Evolutionary conservation across 2,888 invertebrate species (phyloP), one percentile per base, ranked within the genome.

Genomic region (Tipula vernalis): DNA sequence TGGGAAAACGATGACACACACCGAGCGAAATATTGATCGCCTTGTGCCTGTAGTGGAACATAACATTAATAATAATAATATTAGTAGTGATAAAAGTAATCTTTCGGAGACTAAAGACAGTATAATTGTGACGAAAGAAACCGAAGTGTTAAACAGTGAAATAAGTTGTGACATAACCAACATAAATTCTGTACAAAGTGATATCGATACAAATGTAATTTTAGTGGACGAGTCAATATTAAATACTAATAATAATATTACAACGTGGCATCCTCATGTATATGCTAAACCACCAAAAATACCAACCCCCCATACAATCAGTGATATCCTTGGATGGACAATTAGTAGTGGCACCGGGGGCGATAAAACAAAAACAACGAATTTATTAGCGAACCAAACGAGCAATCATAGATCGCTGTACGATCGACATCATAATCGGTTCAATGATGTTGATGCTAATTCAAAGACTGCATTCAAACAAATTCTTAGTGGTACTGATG

Each of bases 201-300:
- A 86, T 39, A 47, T 15, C 36, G 39, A 83, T 86, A 42, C 15
- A 41, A 41, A 41, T 15, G 12, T 18, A 86, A 41, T 41, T 18
- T 18, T 86, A 86, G 42, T 71, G 10, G 36, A 86, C 8, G 85
- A 44, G 15, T 86, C 39, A 88, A 87, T 5, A 89, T 39, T 39
- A 86, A 15, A 51, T 39, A 6, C 3, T 15, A 18, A 36, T 13
- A 12, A 36, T 13, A 12, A 12, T 83, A 57, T 28, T 12, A 89
- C 91, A 36, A 91, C 96, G 57, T 98, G 98, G 97, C 98, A 97
- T 92, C 96, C 97, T 47, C 98, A 98, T 91, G 96, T 97, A 36
- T 98, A 98, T 91, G 95, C 95, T 2, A 95, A 95, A 89, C 95
- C 96, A 12, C 96, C 96, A 10, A 95, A 95, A 89, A 94, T 94